A percentile compares a stretch with the other conserved stretches of the same genome.
phyloP scores from a whole-genome alignment of 1,140 invertebrate genomes.

The Chironomus striatipennis region DNA sequence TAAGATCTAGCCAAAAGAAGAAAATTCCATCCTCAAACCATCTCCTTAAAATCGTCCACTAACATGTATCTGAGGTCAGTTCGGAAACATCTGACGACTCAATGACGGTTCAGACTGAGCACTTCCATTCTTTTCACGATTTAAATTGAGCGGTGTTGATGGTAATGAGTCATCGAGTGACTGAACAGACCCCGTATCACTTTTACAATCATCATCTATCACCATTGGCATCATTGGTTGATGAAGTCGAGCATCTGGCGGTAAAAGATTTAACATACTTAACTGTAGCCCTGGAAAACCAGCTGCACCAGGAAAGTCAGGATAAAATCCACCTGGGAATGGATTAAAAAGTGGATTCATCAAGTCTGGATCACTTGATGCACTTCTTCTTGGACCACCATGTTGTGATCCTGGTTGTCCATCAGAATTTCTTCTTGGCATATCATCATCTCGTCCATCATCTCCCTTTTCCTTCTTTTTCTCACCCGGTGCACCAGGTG shows the following conservation, averaged over 20 bases:
- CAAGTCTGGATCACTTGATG: slow-evolving; percentile 52
- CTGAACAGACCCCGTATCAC: slow-evolving; percentile 49
- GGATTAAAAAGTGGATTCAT: slow-evolving; percentile 57
- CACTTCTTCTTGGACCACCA: slow-evolving; percentile 35
- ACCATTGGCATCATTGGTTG: slow-evolving; percentile 42
- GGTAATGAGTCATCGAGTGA: slow-evolving; percentile 53
- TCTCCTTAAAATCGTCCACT: slow-evolving; percentile 8
- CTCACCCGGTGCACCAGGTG: slow-evolving; percentile 39
- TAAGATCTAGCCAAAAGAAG: neutral
- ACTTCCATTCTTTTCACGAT: slow-evolving; percentile 41
- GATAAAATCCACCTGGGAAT: slow-evolving; percentile 66
- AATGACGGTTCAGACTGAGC: neutral
- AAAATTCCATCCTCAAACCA: neutral
- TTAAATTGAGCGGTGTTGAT: slow-evolving; percentile 43
- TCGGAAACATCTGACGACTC: neutral
- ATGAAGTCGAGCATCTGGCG: slow-evolving; percentile 55
- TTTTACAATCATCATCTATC: slow-evolving; percentile 56
- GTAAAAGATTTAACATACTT: slow-evolving; percentile 71
- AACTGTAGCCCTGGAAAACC: slow-evolving; percentile 68
- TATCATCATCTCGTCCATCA: slow-evolving; percentile 32
- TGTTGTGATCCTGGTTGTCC: slow-evolving; percentile 23
- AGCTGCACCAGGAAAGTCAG: slow-evolving; percentile 56
- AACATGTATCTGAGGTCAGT: slow-evolving; percentile 10
- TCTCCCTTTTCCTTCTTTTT: slow-evolving; percentile 28
- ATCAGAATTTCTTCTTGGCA: slow-evolving; percentile 21